These are phyloP conservation scores for Rotaria socialis DNA, from an alignment of 2,888 invertebrate species.

Conservation along the genomic window DNA sequence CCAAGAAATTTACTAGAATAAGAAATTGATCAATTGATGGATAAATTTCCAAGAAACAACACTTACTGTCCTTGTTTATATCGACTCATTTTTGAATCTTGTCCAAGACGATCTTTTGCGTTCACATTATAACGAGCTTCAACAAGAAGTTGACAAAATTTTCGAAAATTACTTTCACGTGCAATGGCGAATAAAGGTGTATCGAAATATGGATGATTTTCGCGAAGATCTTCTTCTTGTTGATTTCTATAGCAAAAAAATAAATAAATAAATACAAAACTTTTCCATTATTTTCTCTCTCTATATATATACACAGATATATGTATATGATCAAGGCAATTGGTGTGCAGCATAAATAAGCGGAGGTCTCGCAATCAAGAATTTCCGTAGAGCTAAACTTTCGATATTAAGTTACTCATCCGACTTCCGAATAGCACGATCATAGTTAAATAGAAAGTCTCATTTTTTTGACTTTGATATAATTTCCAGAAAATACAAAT, in stretches of 20 bases:
- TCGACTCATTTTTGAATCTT: slow-evolving; percentile 90
- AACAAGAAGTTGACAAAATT: slow-evolving; percentile 83
- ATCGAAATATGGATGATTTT: slow-evolving; percentile 98
- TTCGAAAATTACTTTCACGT: slow-evolving; percentile 84
- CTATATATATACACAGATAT: too few species aligned
- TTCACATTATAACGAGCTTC: slow-evolving; percentile 82
- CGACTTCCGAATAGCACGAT: too few species aligned
- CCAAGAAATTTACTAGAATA: slow-evolving; percentile 76
- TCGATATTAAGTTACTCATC: too few species aligned
- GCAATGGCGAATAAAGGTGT: slow-evolving; percentile 93
- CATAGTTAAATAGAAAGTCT: too few species aligned
- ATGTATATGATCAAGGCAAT: too few species aligned
- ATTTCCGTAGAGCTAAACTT: too few species aligned
- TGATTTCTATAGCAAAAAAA: slow-evolving; percentile 66
- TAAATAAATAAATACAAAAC: too few species aligned
- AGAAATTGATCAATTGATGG: neutral
- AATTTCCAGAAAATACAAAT: too few species aligned
- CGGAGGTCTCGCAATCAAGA: slow-evolving; percentile 33
- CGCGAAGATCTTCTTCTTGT: slow-evolving; percentile 91
- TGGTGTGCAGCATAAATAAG: too few species aligned
- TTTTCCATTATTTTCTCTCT: too few species aligned
- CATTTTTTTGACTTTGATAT: too few species aligned
- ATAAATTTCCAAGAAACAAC: too few species aligned
- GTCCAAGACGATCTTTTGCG: slow-evolving; percentile 77
- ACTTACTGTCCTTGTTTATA: slow-evolving; percentile 94